phyloP scores from a whole-genome alignment of 2,113 vertebrate genomes.

The Petaurus breviceps region DNA sequence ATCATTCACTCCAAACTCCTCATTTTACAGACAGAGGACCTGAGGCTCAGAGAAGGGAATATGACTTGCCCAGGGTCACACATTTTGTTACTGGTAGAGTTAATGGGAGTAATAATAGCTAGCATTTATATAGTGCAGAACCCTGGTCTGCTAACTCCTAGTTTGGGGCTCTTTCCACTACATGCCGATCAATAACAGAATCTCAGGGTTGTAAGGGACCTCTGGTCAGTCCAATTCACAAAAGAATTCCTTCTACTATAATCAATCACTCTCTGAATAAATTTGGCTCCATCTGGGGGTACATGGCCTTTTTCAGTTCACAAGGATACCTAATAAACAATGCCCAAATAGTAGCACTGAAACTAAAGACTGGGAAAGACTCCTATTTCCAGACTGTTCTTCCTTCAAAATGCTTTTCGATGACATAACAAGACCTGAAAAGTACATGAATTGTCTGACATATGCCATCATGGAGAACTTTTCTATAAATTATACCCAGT shows the following conservation, averaged over 20 bases:
- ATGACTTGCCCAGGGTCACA: background rate
- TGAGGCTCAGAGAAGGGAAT: background rate
- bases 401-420: background rate
- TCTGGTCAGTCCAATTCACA: background rate
- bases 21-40: background rate
- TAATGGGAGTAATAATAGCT: background rate
- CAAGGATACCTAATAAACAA: background rate
- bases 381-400: background rate
- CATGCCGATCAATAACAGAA: background rate
- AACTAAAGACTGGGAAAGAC: background rate
- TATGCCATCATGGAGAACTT: background rate
- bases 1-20: background rate
- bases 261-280: background rate
- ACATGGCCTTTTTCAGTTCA: background rate
- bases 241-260: background rate
- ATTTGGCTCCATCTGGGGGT: background rate
- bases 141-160: background rate
- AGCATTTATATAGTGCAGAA: background rate
- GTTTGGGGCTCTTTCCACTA: background rate
- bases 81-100: background rate
- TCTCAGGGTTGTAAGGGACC: background rate
- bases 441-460: background rate
- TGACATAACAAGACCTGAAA: background rate
- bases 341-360: background rate
- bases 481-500: background rate